phyloP scores from a whole-genome alignment of 2,797 vertebrate genomes.

The Argya squamiceps region DNA sequence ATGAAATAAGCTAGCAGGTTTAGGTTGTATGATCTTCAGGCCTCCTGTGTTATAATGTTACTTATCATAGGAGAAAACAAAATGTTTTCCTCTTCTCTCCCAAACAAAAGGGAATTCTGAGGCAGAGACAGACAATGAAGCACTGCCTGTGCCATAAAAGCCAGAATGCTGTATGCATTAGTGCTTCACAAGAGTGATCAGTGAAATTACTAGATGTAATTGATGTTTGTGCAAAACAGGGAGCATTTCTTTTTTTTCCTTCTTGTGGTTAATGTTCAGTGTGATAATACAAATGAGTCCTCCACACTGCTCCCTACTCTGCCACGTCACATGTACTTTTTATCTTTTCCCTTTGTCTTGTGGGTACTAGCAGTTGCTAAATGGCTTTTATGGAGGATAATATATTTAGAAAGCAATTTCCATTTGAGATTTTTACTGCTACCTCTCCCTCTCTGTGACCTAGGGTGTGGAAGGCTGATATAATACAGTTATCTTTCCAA shows the following conservation, averaged over 20 bases:
- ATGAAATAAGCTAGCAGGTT: not conserved
- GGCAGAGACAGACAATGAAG: slow-evolving; percentile 20
- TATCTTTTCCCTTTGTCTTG: slow-evolving; percentile 65
- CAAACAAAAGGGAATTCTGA: not conserved
- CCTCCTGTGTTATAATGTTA: not conserved
- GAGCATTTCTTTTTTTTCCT: slow-evolving; percentile 71
- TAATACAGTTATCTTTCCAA: slow-evolving; percentile 70
- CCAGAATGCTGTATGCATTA: slow-evolving; percentile 14
- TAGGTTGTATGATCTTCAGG: not conserved
- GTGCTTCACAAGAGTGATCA: slow-evolving; percentile 57
- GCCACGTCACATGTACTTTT: not conserved
- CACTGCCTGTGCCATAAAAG: slow-evolving; percentile 24
- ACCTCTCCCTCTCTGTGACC: slow-evolving; percentile 47
- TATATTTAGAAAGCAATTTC: slow-evolving; percentile 74
- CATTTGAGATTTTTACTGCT: slow-evolving; percentile 66
- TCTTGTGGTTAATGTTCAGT: slow-evolving; percentile 76
- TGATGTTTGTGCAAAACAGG: slow-evolving; percentile 74
- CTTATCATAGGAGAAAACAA: not conserved
- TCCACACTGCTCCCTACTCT: not conserved
- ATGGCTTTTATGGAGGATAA: slow-evolving; percentile 69
- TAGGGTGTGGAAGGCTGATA: slow-evolving; percentile 63
- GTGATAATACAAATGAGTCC: slow-evolving; percentile 71
- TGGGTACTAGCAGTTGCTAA: slow-evolving; percentile 68
- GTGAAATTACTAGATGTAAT: slow-evolving; percentile 70
- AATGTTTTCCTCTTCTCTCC: not conserved